phyloP scores from a whole-genome alignment of 2,113 vertebrate species.

The Patagioenas fasciata region DNA sequence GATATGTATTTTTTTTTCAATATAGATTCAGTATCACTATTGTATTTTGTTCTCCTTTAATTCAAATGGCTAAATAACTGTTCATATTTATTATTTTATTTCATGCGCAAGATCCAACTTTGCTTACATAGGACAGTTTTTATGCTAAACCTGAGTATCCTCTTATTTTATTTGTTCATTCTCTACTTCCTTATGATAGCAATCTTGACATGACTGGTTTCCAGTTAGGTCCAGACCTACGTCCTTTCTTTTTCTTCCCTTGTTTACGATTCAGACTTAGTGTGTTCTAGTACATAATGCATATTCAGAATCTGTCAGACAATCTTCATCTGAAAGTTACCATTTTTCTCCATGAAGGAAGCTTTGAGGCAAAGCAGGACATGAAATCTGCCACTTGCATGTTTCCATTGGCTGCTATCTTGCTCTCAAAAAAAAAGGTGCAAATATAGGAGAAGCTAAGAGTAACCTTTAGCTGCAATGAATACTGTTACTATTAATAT shows the following conservation, averaged over 20 bases:
- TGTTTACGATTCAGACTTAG: neutral
- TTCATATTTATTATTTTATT: fast-evolving
- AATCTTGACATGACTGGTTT: neutral
- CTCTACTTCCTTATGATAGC: neutral
- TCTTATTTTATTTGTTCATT: neutral
- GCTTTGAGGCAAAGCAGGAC: neutral
- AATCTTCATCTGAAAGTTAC: neutral
- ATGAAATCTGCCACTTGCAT: neutral
- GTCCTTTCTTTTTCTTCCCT: neutral
- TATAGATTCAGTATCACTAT: neutral
- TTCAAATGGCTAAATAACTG: neutral
- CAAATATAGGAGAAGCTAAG: neutral
- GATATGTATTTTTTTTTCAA: neutral
- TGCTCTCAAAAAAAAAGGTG: neutral
- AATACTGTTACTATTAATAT: neutral
- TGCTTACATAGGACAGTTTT: neutral
- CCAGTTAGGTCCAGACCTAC: neutral
- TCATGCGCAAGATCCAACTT: neutral
- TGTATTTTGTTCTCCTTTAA: neutral
- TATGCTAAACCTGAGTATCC: neutral
- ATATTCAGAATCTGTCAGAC: neutral
- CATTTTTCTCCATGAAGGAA: neutral
- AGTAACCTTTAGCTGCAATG: neutral
- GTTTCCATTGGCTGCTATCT: neutral
- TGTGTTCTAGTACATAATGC: neutral